Conservation (phyloP, 2,888 invertebrate genomes). For the Seira sanloemensis region DNA sequence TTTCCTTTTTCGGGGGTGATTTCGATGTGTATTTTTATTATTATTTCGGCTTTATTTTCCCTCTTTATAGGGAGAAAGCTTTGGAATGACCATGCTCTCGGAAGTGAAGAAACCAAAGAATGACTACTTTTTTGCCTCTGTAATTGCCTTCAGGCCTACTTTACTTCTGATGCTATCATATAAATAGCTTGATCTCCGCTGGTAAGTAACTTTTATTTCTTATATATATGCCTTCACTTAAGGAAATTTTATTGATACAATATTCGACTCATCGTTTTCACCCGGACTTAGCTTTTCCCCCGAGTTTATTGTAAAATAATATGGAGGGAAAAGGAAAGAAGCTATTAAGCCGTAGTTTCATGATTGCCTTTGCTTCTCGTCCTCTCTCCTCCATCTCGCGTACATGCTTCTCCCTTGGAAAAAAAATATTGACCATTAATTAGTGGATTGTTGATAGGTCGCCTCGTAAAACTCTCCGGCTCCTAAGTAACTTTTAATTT, state of each 20-base stretch:
- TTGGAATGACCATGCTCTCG: background rate
- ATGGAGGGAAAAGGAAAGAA: background rate
- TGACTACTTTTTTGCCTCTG: background rate
- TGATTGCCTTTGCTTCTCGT: background rate
- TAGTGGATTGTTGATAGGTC: slow-evolving; percentile 74
- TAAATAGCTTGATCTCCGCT: background rate
- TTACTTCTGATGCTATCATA: background rate
- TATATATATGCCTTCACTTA: slow-evolving; percentile 49
- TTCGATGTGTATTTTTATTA: slow-evolving; percentile 55
- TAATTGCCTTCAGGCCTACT: background rate
- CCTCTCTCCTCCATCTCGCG: background rate
- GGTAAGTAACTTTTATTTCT: slow-evolving; percentile 30
- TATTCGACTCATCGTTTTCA: slow-evolving; percentile 41
- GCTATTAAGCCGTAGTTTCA: background rate
- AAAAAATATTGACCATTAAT: slow-evolving; percentile 72
- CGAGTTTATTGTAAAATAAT: slow-evolving; percentile 18
- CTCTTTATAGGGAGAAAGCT: background rate
- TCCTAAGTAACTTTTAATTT: slow-evolving; percentile 66
- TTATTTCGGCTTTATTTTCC: slow-evolving; percentile 21
- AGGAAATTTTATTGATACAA: slow-evolving; percentile 60
- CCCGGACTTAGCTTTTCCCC: slow-evolving; percentile 28
- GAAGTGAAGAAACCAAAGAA: background rate
- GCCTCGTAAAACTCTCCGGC: slow-evolving; percentile 70
- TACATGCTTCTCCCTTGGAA: slow-evolving; percentile 31
- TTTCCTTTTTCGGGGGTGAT: slow-evolving; percentile 12